Evolutionary conservation across 2,113 vertebrate genomes (phyloP), one percentile per base, ranked within the genome.

Genomic region (Oryzias celebensis): DNA sequence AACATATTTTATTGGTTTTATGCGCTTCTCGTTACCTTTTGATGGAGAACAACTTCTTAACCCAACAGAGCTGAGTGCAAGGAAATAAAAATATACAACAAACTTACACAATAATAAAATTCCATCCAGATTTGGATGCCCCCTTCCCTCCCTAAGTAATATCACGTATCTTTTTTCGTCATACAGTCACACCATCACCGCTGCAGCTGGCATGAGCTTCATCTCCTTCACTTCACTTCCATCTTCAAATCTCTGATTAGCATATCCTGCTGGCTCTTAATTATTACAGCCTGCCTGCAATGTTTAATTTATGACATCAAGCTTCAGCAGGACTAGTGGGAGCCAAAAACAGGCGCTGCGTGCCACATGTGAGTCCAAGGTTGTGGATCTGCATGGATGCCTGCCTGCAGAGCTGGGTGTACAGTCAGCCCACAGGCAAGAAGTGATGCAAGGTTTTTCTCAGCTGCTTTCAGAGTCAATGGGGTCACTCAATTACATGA

Each of bases 281-380:
- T 84, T 82, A 81, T 68, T 85, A 71, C 73, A 82, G 64, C 65
- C 42, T 83, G 81, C 65, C 69, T 62, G 73, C 52, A 69, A 84
- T 85, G 80, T 88, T 87, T 84, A 83, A 85, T 89, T 88, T 74
- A 89, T 82, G 65, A 86, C 71, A 80, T 84, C 81, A 80, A 63
- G 62, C 52, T 68, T 52, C 50, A 63, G 71, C 69, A 63, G 55
- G 47, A 20, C 52, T 45, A 22, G 17, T 5, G 47, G 24, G 63
- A 73, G 76, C 80, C 86, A 84, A 78, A 53, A 65, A 3, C 56
- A 63, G 62, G 61, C 76, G 66, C 85, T 88, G 87, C 65, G 14
- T 58, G 77, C 82, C 84, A 87, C 75, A 84, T 88, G 85, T 78
- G 70, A 74, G 52, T 47, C 54, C 51, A 42, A 55, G 65, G 57